Base-by-base conservation (phyloP, 2,797 vertebrate species). In the Buphagus erythrorhynchus region DNA sequence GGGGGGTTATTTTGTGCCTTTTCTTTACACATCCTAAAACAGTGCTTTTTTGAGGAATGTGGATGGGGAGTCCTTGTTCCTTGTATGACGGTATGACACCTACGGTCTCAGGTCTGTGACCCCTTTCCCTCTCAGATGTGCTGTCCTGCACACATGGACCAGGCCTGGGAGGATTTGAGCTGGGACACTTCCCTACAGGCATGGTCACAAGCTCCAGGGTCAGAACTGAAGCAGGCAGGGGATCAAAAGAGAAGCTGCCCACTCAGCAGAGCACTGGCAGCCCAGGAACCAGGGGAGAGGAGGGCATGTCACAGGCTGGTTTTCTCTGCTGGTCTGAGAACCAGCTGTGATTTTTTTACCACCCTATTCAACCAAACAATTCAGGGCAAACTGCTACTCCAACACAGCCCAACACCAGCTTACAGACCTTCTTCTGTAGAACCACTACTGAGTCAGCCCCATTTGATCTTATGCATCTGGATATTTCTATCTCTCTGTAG, bases 71-170 rank as follows among this genome's bases (percentile, higher is more conserved):
- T 28, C 28, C 43, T 52, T 29, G 17, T 20, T 90, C 48, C 45
- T 54, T n/a, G 13, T 20, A 18, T 17, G 43, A 77, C 26, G 40
- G 11, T 20, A 16, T 2, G 22, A 82, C 29, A 54, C 11, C 11
- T 42, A 10, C 0, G 0, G 40, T 21, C 40, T 58, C 43, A 33
- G 15, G 43, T 29, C 31, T 43, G 7, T 0, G 0, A 63, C 9
- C 2, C 51, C 38, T 67, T 52, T 62, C 24, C 2, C 20, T 46
- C 65, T 45, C 33, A 25, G 33, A 40, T 6, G 21, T 0, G 0
- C 57, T 51, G 57, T n/a, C 35, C 67, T 73, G 51, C 0, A 0
- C 28, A 13, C 20, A 18, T 0, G 0, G 42, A 36, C 13, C 17
- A 22, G 15, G 24, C 8, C 68, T 16, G 17, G 14, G 8, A 77